Evolutionary conservation across 2,797 vertebrate species (phyloP), one percentile per base, ranked within the genome.

Genomic region (Orientallactaga sibirica): DNA sequence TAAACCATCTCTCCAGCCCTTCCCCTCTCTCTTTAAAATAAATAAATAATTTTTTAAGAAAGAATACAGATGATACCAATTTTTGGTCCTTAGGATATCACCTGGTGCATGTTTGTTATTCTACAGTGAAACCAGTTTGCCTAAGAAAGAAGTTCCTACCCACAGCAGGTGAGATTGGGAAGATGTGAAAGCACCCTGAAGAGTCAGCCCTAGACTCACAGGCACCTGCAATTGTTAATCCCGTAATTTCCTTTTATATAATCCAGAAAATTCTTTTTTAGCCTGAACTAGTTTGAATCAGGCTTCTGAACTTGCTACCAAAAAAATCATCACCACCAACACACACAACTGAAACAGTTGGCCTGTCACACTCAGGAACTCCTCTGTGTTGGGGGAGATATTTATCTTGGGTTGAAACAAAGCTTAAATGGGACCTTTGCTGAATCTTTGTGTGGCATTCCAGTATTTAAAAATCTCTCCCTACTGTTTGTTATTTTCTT

Each of bases 201-300:
- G 24, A 88, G 66, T 41, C 61, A 78, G 27, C 25, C 18, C 8
- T 62, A 37, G 41, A 41, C 25, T 79, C 66, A n/a, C 0, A 19
- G 33, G 52, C n/a, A n/a, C 78, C 62, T 61, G n/a, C 82, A 74
- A 22, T n/a, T 68, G 22, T 48, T 55, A 79, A 43, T 61, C 37
- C 14, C 52, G 94, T 58, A 71, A 29, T 14, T 89, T 91, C 27
- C 48, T 43, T 91, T 91, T 86, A 89, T 20, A n/a, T 81, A 91
- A 93, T 62, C 48, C 7, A 1, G 27, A n/a, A 48, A 92, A 48
- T 86, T 73, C 27, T 62, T 76, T 70, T 87, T 68, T 79, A 62
- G 43, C 61, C 27, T 67, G 62, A 61, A 84, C 61, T 90, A 79
- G 7, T 70, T 76, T 64, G 73, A 90, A n/a, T 75, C 85, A 93